phyloP scores from a whole-genome alignment of 2,888 invertebrate species.

The Agrotis ipsilon region DNA sequence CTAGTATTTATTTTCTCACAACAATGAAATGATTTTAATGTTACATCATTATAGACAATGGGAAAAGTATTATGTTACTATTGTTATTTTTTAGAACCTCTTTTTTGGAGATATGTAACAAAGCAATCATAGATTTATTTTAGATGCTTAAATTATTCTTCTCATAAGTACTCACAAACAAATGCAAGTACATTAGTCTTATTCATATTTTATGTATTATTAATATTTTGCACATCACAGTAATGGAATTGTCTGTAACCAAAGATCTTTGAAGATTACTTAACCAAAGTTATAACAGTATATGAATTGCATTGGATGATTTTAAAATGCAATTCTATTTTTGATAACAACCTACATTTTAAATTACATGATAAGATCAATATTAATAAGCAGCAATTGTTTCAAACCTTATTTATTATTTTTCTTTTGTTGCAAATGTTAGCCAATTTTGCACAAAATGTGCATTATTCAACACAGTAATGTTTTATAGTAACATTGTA shows the following conservation, averaged over 20 bases:
- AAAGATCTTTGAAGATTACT: conserved; percentile 73
- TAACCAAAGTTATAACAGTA: conserved; percentile 73
- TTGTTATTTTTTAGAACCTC: conserved; percentile 58
- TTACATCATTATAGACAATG: conserved; percentile 40
- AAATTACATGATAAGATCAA: conserved; percentile 50
- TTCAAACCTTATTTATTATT: conserved; percentile 7
- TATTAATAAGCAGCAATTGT: conserved; percentile 50
- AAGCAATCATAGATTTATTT: conserved; percentile 63
- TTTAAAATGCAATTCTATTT: conserved; percentile 69
- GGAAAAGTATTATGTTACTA: conserved; percentile 61
- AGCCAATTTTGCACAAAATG: conserved; percentile 48
- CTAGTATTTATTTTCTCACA: conserved; percentile 54
- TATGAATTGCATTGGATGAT: conserved; percentile 66
- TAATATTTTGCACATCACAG: conserved; percentile 66
- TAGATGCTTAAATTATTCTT: conserved; percentile 53
- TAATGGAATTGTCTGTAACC: conserved; percentile 71
- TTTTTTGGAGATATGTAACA: conserved; percentile 61
- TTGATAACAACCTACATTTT: conserved; percentile 69
- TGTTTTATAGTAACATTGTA: conserved; percentile 56
- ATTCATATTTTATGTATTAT: conserved; percentile 28
- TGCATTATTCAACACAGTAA: conserved; percentile 43
- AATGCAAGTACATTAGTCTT: conserved; percentile 63
- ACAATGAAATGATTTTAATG: conserved; percentile 47
- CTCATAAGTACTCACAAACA: conserved; percentile 48
- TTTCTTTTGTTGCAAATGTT: conserved; percentile 41